Evolutionary conservation across 2,888 invertebrate species (phyloP).

Genomic region (Erebia ligea): DNA sequence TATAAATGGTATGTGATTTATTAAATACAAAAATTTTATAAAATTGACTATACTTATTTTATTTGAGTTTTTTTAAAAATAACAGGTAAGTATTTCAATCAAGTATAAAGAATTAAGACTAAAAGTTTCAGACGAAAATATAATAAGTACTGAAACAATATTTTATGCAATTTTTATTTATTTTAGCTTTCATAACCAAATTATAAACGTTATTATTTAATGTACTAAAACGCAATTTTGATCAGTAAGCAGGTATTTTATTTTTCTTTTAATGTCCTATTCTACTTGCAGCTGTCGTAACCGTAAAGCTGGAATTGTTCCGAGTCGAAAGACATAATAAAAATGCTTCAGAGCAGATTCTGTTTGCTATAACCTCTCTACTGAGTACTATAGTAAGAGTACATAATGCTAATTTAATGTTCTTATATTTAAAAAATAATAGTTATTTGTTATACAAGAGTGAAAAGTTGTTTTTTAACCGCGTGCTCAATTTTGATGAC

Average conservation of each 20-base stretch:
- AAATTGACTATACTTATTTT: conserved; percentile 56
- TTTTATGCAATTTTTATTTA: too few relatives aligned
- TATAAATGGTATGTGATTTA: conserved; percentile 75
- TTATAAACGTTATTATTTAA: background rate
- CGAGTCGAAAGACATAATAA: conserved; percentile 39
- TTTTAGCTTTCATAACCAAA: background rate
- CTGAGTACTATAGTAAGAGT: conserved; percentile 3
- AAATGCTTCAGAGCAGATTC: conserved; percentile 34
- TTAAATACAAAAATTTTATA: conserved; percentile 80
- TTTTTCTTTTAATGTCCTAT: conserved; percentile 40
- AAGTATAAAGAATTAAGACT: background rate
- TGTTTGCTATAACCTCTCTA: conserved; percentile 26
- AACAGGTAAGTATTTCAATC: background rate
- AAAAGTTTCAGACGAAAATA: too few relatives aligned
- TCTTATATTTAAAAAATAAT: background rate
- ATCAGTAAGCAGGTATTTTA: conserved; percentile 38
- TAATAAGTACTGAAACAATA: too few relatives aligned
- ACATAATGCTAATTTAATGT: conserved; percentile 8
- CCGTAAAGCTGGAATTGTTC: conserved; percentile 37
- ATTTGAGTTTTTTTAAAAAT: conserved; percentile 18
- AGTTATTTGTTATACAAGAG: too few relatives aligned
- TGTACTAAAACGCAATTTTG: background rate
- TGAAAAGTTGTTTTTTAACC: too few relatives aligned
- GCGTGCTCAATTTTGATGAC: too few relatives aligned
- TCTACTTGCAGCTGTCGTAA: conserved; percentile 42